These are phyloP conservation scores for Eudemis profundana DNA, from an alignment of 2,888 invertebrate genomes.

Conservation along the genomic window DNA sequence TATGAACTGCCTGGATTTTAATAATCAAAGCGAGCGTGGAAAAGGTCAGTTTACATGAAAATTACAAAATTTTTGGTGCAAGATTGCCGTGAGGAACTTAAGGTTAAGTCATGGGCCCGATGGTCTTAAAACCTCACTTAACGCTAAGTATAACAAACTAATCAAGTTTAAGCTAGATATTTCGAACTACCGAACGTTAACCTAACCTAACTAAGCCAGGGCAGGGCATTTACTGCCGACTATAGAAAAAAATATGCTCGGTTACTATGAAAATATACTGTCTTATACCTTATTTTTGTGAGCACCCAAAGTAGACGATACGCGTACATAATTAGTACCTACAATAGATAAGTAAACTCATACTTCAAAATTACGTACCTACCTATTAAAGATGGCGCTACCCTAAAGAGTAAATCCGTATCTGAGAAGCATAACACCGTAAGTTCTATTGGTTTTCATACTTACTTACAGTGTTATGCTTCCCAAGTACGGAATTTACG, in stretches of 20 bases:
- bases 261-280: constrained; percentile 16
- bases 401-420: too few relatives aligned
- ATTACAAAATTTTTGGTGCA: constrained; percentile 21
- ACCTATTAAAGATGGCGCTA: too few relatives aligned
- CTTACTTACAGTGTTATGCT: too few relatives aligned
- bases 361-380: too few relatives aligned
- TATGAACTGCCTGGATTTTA: background rate
- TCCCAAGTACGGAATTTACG: too few relatives aligned
- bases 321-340: too few relatives aligned
- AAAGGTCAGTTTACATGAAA: background rate
- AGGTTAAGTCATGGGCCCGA: constrained; percentile 83
- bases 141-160: constrained; percentile 72
- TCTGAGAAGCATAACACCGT: too few relatives aligned
- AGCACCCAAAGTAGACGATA: too few relatives aligned
- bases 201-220: constrained; percentile 38
- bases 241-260: constrained; percentile 25
- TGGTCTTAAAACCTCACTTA: constrained; percentile 78
- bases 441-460: too few relatives aligned
- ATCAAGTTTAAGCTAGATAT: constrained; percentile 76
- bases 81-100: constrained; percentile 69
- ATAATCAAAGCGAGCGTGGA: background rate
- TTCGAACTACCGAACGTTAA: constrained; percentile 65
- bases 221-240: constrained; percentile 18
- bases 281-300: too few relatives aligned
- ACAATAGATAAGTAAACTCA: too few relatives aligned